Conservation (phyloP, 2,113 vertebrate species). For the Grantiella picta region DNA sequence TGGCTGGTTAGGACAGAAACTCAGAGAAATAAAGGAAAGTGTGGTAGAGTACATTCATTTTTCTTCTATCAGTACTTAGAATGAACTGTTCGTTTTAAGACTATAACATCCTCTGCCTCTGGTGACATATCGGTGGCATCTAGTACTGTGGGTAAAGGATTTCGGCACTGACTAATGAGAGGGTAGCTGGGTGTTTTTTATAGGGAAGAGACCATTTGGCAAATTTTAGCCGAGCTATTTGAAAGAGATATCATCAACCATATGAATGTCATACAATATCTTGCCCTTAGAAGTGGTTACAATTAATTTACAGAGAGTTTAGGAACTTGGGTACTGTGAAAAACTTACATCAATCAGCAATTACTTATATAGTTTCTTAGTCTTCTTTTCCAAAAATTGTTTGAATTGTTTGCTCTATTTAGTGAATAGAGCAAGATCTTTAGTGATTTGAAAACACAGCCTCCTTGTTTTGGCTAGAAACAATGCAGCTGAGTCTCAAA, state of each 20-base stretch:
- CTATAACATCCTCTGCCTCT: background rate
- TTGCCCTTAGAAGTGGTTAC: background rate
- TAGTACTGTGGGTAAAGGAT: conserved; percentile 4
- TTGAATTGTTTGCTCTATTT: background rate
- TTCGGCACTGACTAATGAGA: conserved; percentile 1
- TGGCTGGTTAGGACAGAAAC: background rate
- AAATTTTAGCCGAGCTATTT: background rate
- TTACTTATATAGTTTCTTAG: background rate
- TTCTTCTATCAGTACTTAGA: background rate
- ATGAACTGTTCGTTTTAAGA: conserved; percentile 1
- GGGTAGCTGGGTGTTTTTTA: background rate
- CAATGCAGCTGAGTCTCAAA: background rate
- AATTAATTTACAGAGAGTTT: background rate
- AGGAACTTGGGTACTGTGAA: background rate
- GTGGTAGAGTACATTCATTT: background rate
- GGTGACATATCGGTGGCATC: conserved; percentile 55
- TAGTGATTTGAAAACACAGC: background rate
- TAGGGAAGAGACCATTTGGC: background rate
- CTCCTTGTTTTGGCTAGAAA: background rate
- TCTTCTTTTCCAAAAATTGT: background rate
- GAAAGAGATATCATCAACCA: conserved; percentile 4
- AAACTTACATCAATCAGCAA: background rate
- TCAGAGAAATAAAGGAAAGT: background rate
- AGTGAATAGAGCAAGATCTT: background rate
- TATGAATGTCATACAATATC: background rate